Base-by-base conservation (phyloP, 1,140 invertebrate species). In the Epicauta chinensis region DNA sequence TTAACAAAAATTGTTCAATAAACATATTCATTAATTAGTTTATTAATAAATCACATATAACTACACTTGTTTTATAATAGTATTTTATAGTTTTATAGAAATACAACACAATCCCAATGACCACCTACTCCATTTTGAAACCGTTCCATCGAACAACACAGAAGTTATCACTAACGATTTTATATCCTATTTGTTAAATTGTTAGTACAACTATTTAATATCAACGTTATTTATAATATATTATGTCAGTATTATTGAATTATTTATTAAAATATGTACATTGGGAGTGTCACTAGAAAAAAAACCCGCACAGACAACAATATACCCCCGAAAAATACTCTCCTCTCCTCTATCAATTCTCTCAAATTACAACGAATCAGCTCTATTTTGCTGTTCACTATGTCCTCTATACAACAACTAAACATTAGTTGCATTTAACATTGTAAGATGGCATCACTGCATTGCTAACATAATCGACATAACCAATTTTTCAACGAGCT, bases 101-200 rank as follows among this genome's bases (percentile, higher is more conserved):
- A 55, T 29, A 62, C 56, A 58, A 63, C 61, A 23, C 4, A 59
- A 61, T 55, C 55, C 51, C 40, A 58, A 56, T 58, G 47, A 48
- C 53, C 45, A 46, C 56, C 59, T 59, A 59, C 59, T 63, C 59
- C 61, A 63, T 63, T 63, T 61, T 63, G 56, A 58, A 53, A 54
- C 39, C 51, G 56, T 58, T 23, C 23, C 23, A 23, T 23, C 23
- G 23, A 23, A 23, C 23, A 23, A 23, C 23, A 23, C 42, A 34
- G 38, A 44, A 39, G 31, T 38, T 14, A 35, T 36, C n/a, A 14
- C 34, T 36, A 14, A 36, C n/a, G 34, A 36, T 12, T 36, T n/a
- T 36, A 5, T n/a, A 36, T 12, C 14, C 5, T 12, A 36, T 14
- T 12, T 14, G n/a, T 36, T 36, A n/a, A 7, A n/a, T n/a, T n/a